phyloP scores from a whole-genome alignment of 2,113 vertebrate species.

The Larimichthys polyactis region DNA sequence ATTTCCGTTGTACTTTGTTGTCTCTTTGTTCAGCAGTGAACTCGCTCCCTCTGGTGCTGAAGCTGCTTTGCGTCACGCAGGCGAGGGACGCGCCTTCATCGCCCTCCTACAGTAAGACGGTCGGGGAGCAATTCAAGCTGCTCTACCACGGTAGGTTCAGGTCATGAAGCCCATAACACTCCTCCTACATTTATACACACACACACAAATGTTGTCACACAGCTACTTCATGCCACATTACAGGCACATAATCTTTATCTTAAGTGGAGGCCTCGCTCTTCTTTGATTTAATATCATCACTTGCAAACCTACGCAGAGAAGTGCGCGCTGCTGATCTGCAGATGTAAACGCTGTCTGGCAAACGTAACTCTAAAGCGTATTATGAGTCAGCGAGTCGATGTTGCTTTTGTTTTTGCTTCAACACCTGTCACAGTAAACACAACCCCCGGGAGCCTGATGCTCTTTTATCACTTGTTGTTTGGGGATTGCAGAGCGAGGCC shows the following conservation, averaged over 20 bases:
- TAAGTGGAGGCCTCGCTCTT: not conserved
- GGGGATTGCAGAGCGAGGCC: too few species aligned
- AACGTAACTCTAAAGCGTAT: not conserved
- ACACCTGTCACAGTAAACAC: not conserved
- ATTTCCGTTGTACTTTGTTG: not conserved
- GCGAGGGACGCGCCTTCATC: slow-evolving; percentile 74
- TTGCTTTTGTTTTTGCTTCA: slow-evolving; percentile 1
- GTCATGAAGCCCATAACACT: not conserved
- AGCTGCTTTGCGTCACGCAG: slow-evolving; percentile 88
- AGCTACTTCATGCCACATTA: not conserved
- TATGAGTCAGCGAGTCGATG: slow-evolving; percentile 4
- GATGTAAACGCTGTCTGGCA: slow-evolving; percentile 23
- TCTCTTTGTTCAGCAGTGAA: slow-evolving; percentile 49
- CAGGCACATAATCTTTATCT: not conserved
- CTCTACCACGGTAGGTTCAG: slow-evolving; percentile 89
- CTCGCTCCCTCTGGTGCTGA: slow-evolving; percentile 88
- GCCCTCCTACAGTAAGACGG: slow-evolving; percentile 82
- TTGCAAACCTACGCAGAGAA: slow-evolving; percentile 2
- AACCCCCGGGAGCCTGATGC: too few species aligned
- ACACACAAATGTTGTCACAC: not conserved
- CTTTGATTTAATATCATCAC: slow-evolving; percentile 27
- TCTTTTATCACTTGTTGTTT: too few species aligned
- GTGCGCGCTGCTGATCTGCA: slow-evolving; percentile 28
- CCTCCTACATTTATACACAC: not conserved
- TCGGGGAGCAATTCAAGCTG: slow-evolving; percentile 90